Evolutionary conservation across 2,113 vertebrate genomes (phyloP).

Genomic region (Accipiter virgatus): DNA sequence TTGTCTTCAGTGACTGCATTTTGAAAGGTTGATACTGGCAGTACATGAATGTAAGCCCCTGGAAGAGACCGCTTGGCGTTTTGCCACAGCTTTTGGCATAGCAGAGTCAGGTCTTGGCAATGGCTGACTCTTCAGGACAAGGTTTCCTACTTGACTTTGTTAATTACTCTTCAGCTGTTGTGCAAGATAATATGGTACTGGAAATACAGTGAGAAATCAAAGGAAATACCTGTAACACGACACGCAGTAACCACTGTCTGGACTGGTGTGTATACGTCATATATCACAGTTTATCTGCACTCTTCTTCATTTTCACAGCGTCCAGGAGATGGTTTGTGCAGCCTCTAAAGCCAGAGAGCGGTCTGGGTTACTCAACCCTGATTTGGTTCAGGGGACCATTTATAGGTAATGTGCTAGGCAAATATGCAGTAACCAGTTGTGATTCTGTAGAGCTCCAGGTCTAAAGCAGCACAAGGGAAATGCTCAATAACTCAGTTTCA

Average conservation of each 20-base stretch:
- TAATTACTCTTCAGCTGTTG: not conserved
- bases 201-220: not conserved
- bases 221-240: not conserved
- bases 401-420: not conserved
- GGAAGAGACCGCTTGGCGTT: not conserved
- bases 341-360: not conserved
- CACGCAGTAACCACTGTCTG: not conserved
- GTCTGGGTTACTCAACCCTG: not conserved
- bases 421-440: not conserved
- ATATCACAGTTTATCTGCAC: no score
- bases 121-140: not conserved
- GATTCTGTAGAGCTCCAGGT: not conserved
- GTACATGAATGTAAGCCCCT: not conserved
- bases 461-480: not conserved
- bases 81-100: not conserved
- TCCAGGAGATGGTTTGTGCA: not conserved
- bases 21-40: not conserved
- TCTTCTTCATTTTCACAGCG: not conserved
- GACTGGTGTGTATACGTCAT: no score
- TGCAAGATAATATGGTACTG: not conserved
- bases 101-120: not conserved
- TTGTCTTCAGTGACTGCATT: not conserved
- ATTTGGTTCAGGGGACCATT: not conserved
- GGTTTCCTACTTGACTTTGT: not conserved
- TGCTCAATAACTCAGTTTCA: not conserved